These are phyloP conservation scores for Cerceris rybyensis DNA, from an alignment of 2,888 invertebrate genomes.

Conservation along the genomic window DNA sequence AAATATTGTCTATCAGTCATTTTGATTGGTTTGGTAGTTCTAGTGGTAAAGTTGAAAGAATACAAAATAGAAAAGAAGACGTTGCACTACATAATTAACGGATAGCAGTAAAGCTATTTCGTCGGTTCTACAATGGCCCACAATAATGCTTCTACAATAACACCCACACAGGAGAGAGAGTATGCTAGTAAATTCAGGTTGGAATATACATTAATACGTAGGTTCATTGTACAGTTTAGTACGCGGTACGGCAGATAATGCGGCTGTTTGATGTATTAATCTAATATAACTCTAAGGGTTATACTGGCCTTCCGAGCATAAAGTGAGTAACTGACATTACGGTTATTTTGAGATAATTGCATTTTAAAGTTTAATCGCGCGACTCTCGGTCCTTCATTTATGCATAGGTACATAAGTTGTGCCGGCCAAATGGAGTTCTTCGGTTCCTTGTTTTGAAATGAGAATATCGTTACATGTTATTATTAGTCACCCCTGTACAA, in stretches of 20 bases:
- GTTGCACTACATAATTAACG: no score
- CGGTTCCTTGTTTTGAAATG: background rate
- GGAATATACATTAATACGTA: constrained; percentile 26
- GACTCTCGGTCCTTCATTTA: constrained; percentile 10
- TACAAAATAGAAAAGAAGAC: no score
- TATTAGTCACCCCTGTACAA: constrained; percentile 15
- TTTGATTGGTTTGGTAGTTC: no score
- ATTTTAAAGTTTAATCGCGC: constrained; percentile 51
- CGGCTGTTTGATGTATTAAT: constrained; percentile 50
- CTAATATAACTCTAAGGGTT: constrained; percentile 40
- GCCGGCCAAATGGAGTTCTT: background rate
- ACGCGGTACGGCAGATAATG: constrained; percentile 23
- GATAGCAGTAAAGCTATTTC: no score
- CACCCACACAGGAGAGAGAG: background rate
- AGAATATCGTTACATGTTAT: constrained; percentile 21
- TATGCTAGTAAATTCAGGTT: constrained; percentile 10
- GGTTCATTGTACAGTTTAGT: background rate
- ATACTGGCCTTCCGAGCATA: constrained; percentile 16
- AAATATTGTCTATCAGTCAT: no score
- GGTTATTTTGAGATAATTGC: constrained; percentile 54
- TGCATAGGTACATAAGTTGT: background rate
- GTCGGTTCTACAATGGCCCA: background rate
- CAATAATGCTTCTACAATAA: background rate
- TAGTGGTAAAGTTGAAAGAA: no score
- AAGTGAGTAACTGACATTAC: constrained; percentile 33